Base-by-base conservation (phyloP, 1,140 invertebrate genomes). In the Proales similis region DNA sequence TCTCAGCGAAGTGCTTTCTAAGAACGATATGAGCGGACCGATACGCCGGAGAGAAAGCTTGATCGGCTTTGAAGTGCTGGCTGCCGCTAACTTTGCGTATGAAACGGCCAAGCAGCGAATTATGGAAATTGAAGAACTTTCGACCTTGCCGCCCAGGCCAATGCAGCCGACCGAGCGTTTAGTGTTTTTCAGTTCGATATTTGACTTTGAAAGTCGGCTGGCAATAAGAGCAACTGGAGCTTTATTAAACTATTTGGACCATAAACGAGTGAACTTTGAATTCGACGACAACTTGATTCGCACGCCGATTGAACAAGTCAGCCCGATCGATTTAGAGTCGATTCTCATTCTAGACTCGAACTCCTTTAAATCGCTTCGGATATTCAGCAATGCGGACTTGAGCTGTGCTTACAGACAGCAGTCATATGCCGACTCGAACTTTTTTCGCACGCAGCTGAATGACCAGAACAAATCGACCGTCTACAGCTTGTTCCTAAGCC, bases 401-500 rank as follows among this genome's bases (percentile, higher is more conserved):
- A 17, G 4, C 6, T 57, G 27, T 42, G 51, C 51, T 26, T 57
- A 42, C 12, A 57, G 45, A 39, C 51, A 57, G 29, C n/a, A n/a
- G n/a, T 29, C 51, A n/a, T 30, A 57, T 42, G 17, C 20, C 5
- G 51, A 57, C 33, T 42, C 51, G 14, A 30, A 30, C 11, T 14
- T 26, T 7, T 57, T 57, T 5, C 33, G 51, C 3, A 57, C 51
- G n/a, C 51, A 57, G 29, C 27, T 57, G 6, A 57, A 57, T 30
- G 51, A 57, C 19, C 39, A 57, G 45, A 42, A 42, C 26, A 57
- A 57, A 24, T 42, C 39, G 14, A 57, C 51, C 3, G 12, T 57
- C 17, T 57, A 57, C 51, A 57, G 51, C 30, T 42, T 57, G 4
- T 57, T 42, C n/a, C 14, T 57, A 4, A 57, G 51, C 29, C 39